Base-by-base conservation (phyloP, 2,888 invertebrate species). In the Platypus cylindrus region DNA sequence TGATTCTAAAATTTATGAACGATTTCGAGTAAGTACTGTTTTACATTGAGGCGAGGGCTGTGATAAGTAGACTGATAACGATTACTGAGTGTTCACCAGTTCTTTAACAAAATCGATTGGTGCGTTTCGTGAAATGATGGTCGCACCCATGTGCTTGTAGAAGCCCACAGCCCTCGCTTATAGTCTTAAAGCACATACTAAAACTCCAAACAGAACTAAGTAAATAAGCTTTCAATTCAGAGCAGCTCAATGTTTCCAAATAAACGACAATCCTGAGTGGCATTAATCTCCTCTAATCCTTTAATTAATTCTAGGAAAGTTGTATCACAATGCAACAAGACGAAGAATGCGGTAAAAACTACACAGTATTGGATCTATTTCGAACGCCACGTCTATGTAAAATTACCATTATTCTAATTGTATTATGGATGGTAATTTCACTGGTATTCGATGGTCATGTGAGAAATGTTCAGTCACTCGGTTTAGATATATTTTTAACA, bases 371-470 rank as follows among this genome's bases (percentile, higher is more conserved):
- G 34, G 86, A 87, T 55, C 68, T 89, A 0, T 85, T 89, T 58
- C 76, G 64, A 49, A 83, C 81, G 0, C 84, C 86, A 0, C 68
- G 83, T 1, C 59, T 90, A 9, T 65, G 87, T 3, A 73, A 72
- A 40, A 81, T 81, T 41, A 81, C 86, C 0, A 63, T 87, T 30
- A 65, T 89, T 0, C 67, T 89, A 14, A 83, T 84, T 45, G 48
- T 85, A 2, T 82, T 89, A 46, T 89, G 89, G 87, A 84, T 86
- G 81, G 75, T 80, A n/a, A 82, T 87, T 36, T 84, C 86, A 0
- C 54, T 89, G 52, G 84, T 85, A 1, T 86, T 87, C 58, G 86
- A 89, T 52, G 86, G 86, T 0, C 89, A 90, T 54, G 86, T 87
- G 11, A 68, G 89, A 51, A 89, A 87, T 54, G 86, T 89, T 0